Evolutionary conservation across 2,888 invertebrate species (phyloP).

Genomic region (Callosobruchus maculatus): DNA sequence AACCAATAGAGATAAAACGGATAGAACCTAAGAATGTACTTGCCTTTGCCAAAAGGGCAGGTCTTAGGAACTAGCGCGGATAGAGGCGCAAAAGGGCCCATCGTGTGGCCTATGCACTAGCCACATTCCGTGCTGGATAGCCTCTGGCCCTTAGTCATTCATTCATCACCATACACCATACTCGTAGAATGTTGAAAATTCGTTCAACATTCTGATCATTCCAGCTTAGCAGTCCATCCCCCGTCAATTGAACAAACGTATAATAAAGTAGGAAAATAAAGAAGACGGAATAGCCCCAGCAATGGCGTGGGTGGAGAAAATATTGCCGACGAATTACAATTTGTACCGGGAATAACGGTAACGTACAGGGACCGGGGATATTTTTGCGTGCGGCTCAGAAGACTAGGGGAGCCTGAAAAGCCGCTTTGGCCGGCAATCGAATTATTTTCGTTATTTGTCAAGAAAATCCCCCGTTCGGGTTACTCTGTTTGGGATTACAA

Average conservation of each 20-base stretch:
- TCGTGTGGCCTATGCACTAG: no score
- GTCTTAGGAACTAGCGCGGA: no score
- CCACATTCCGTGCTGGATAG: no score
- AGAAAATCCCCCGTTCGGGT: not conserved
- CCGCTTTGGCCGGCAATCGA: not conserved
- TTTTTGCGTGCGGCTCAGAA: not conserved
- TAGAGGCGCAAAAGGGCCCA: no score
- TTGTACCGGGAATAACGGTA: not conserved
- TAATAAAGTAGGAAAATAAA: not conserved
- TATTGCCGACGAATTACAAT: not conserved
- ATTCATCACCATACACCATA: no score
- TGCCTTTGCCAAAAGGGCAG: no score
- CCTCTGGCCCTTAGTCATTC: no score
- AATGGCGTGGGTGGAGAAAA: not conserved
- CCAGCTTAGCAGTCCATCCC: not conserved
- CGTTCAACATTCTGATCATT: no score
- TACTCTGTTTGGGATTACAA: not conserved
- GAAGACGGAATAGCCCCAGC: not conserved
- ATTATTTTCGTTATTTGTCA: not conserved
- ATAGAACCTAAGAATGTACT: no score
- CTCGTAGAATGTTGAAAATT: no score
- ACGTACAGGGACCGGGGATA: not conserved
- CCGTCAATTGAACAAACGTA: not conserved
- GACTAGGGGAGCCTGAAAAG: not conserved
- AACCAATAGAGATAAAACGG: no score